A percentile compares a stretch with the other conserved stretches of the same genome.
Conservation (phyloP, 37 sponge, comb jelly and placozoan species). For the Halisarca cf. caerulea region DNA sequence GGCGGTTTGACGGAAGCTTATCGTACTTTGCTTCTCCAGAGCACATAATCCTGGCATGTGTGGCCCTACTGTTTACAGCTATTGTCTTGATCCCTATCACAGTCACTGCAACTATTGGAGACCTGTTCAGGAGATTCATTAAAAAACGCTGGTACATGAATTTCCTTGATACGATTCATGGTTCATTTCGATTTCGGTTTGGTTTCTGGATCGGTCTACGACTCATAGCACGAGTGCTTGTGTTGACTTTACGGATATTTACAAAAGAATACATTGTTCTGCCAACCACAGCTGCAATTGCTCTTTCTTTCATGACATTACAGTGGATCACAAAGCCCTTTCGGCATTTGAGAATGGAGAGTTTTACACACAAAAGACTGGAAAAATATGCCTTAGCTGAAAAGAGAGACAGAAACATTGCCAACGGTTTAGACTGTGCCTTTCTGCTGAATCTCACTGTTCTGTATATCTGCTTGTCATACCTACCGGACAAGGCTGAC, state of each 20-base stretch:
- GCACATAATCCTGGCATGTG: slow-evolving; percentile 11
- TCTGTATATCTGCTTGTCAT: slow-evolving; percentile 4
- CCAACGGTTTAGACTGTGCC: slow-evolving; percentile 8
- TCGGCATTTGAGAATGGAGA: neutral
- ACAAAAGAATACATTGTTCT: neutral
- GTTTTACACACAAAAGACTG: neutral
- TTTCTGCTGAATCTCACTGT: slow-evolving; percentile 15
- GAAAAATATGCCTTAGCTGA: neutral
- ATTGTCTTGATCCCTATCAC: slow-evolving; percentile 25
- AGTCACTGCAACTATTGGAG: neutral
- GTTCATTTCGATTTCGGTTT: slow-evolving; percentile 4
- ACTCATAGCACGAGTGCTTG: slow-evolving; percentile 36
- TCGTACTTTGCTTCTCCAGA: neutral
- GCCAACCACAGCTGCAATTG: neutral
- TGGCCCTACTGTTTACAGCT: neutral
- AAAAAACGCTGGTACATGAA: slow-evolving; percentile 21
- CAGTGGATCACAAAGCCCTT: slow-evolving; percentile 5
- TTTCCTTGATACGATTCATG: slow-evolving; percentile 9
- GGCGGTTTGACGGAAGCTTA: slow-evolving; percentile 27
- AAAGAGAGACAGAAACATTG: neutral
- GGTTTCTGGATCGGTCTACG: slow-evolving; percentile 62
- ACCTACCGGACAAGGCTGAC: neutral
- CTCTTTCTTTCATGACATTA: neutral
- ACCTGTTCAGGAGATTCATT: slow-evolving; percentile 1
- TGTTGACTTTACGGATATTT: neutral